Base-by-base conservation (phyloP, 2,113 vertebrate genomes). In the Phyllopteryx taeniolatus region DNA sequence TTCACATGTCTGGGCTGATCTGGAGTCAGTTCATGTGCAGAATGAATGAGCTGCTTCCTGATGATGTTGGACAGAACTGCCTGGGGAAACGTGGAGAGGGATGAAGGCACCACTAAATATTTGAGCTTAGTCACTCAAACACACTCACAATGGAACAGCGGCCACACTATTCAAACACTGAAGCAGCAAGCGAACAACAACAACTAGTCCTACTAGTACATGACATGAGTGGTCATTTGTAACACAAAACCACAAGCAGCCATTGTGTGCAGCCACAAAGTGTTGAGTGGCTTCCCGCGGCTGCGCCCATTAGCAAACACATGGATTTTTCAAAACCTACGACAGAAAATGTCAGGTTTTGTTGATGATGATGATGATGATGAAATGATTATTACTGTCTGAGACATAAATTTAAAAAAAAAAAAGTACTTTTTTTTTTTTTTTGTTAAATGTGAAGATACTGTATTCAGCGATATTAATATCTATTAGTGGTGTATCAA, bases 101-200 rank as follows among this genome's bases (percentile, higher is more conserved):
- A 65, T 44, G 63, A 65, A 46, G 63, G 63, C 63, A 5, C 63
- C 63, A 46, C 39, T 65, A 39, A 65, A 46, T 65, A 65, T 65
- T 65, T 65, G 42, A 39, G 42, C 43, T 65, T 22, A 46, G 63
- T 65, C 43, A 65, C 42, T 44, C 31, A 27, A 27, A 22, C 42
- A 44, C 12, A 44, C 63, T 61, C 59, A 61, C 59, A 66, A 66
- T 47, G 14, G 64, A 66, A 44, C 43, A 44, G 43, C 46, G 64
- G 64, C 43, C 44, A 15, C 44, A 27, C 64, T 47, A 27, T 66
- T 66, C 43, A 14, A 14, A 0, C n/a, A 15, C 43, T 66, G 22
- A 66, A 31, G 12, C 20, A 9, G 22, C 43, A 47, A 35, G 33
- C 59, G 17, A 35, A 61, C 59, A 61, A 61, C 31, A 65, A 46